Evolutionary conservation across 2,113 vertebrate species (phyloP), one percentile per base, ranked within the genome.

Genomic region (Grallaria varia): DNA sequence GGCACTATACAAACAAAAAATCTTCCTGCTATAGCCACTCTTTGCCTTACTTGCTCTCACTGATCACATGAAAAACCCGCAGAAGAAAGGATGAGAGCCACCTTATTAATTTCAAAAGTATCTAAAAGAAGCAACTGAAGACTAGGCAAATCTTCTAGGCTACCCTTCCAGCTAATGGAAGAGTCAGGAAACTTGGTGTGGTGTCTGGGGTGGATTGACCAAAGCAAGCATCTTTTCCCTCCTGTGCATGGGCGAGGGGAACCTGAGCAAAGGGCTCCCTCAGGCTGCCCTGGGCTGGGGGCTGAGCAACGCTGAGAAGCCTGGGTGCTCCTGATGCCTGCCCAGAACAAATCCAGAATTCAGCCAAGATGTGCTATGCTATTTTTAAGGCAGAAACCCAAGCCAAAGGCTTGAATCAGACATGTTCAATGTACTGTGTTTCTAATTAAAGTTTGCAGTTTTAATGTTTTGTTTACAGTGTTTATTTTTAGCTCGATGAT

Each of bases 401-500:
- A 91, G 81, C 84, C 95, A 97, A 89, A 89, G 18, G 56, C 92
- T 87, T 92, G 68, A 93, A 92, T 90, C 83, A 97, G 68, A 84
- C 37, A 68, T 79, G 56, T 76, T 89, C 56, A 82, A 6, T 75
- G 68, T 87, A 89, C 80, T 82, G 69, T 95, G 91, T 91, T 96
- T 97, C 91, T 95, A 94, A 97, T 96, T 97, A 95, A 95, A 96
- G 53, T 87, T 58, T 85, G 20, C 16, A 49, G 53, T 30, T 94
- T 92, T 95, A 72, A 84, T 92, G 74, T 78, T 90, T 91, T 95
- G 81, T 95, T 97, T 82, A 89, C 81, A 89, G 62, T 24, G 40
- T 79, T 94, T 96, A 96, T 96, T 94, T 96, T 97, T 97, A 96
- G 87, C 21, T 30, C 92, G 81, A 94, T 82, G 84, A 95, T 89